These are phyloP conservation scores for Drosophila grimshawi DNA, from an alignment of 1,140 invertebrate genomes.

Conservation along the genomic window DNA sequence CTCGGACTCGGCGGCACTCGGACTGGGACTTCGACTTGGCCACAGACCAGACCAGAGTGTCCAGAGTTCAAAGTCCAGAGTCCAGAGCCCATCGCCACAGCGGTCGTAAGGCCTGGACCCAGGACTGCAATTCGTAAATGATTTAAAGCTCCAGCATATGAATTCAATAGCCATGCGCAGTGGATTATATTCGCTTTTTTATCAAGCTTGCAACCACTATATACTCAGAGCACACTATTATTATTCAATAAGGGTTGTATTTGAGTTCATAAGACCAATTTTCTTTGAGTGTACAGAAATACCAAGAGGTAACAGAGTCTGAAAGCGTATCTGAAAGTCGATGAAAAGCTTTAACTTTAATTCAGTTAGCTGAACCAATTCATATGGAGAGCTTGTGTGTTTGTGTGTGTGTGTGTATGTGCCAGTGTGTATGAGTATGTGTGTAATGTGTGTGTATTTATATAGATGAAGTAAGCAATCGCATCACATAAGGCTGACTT, in stretches of 20 bases:
- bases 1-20: not conserved
- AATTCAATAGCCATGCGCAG: not conserved
- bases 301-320: not conserved
- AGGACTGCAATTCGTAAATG: conserved; percentile 43
- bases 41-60: not conserved
- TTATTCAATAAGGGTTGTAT: too few species aligned
- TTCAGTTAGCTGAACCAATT: not conserved
- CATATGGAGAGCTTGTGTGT: not conserved
- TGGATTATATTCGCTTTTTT: not conserved
- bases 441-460: conserved; percentile 5
- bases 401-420: conserved; percentile 5
- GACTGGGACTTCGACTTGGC: not conserved
- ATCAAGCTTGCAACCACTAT: not conserved
- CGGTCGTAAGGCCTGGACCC: conserved; percentile 60
- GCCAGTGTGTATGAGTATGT: not conserved
- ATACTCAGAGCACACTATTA: too few species aligned
- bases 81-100: conserved; percentile 28
- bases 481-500: conserved; percentile 68
- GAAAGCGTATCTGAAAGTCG: conserved; percentile 7
- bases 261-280: too few species aligned
- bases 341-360: not conserved
- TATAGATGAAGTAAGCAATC: conserved; percentile 9
- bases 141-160: conserved; percentile 34
- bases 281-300: too few species aligned
- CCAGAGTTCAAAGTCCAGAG: not conserved